phyloP scores from a whole-genome alignment of 2,797 vertebrate species.

The Delichon dasypus region DNA sequence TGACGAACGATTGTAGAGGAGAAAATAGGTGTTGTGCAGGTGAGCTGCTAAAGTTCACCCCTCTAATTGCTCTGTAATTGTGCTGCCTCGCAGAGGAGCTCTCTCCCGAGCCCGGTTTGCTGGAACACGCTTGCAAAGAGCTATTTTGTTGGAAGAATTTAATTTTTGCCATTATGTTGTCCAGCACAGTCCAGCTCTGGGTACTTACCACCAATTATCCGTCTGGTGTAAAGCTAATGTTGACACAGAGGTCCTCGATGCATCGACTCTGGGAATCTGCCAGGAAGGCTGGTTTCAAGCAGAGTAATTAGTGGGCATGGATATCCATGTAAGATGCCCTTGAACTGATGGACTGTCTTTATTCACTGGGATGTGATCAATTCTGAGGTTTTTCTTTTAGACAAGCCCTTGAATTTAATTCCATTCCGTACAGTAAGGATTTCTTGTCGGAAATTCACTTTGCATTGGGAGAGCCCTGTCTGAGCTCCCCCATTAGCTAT shows the following conservation, averaged over 20 bases:
- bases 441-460: slow-evolving; percentile 61
- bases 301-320: slow-evolving; percentile 58
- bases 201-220: slow-evolving; percentile 64
- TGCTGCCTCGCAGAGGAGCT: not conserved
- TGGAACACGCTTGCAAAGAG: not conserved
- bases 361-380: slow-evolving; percentile 40
- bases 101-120: not conserved
- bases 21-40: slow-evolving; percentile 36
- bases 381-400: slow-evolving; percentile 29
- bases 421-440: slow-evolving; percentile 42
- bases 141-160: slow-evolving; percentile 49
- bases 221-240: slow-evolving; percentile 59
- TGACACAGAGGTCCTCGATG: slow-evolving; percentile 60
- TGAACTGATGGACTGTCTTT: slow-evolving; percentile 55
- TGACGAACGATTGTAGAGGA: not conserved
- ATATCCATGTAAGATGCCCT: slow-evolving; percentile 22
- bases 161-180: slow-evolving; percentile 63
- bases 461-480: slow-evolving; percentile 28
- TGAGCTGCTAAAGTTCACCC: slow-evolving; percentile 9
- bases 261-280: slow-evolving; percentile 56
- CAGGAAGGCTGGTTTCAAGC: slow-evolving; percentile 52
- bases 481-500: slow-evolving; percentile 58
- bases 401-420: slow-evolving; percentile 45
- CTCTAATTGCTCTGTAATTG: slow-evolving; percentile 36
- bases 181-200: slow-evolving; percentile 47